Conservation (phyloP, 2,888 invertebrate species). For the Galerucella pusilla region DNA sequence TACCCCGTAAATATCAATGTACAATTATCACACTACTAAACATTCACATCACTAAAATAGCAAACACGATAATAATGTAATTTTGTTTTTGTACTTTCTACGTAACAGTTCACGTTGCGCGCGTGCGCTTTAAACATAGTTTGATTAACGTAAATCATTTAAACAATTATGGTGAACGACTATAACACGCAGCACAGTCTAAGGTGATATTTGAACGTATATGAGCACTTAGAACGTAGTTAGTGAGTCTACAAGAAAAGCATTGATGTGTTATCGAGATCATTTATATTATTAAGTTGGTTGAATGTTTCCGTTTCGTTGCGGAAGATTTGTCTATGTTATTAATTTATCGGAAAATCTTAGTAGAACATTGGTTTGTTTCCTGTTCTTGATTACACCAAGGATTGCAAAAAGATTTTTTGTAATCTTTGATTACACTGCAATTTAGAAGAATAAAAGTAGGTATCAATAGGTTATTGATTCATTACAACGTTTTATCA, state of each 20-base stretch:
- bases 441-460: no score
- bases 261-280: neutral
- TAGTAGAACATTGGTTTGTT: no score
- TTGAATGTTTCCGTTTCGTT: neutral
- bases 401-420: no score
- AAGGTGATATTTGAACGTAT: neutral
- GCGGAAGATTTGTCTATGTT: neutral
- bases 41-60: slow-evolving; percentile 14
- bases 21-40: neutral
- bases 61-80: slow-evolving; percentile 5
- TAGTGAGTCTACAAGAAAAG: neutral
- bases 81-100: slow-evolving; percentile 16
- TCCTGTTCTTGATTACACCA: no score
- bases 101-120: slow-evolving; percentile 10
- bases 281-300: neutral
- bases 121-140: neutral
- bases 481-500: no score
- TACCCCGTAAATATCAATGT: neutral
- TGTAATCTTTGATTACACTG: no score
- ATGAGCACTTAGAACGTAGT: neutral
- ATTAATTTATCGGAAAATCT: neutral
- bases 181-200: neutral
- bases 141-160: slow-evolving; percentile 2
- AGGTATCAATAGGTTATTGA: no score
- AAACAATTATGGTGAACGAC: neutral